Conservation (phyloP, 2,797 vertebrate genomes). For the Enteromius trimaculatus region DNA sequence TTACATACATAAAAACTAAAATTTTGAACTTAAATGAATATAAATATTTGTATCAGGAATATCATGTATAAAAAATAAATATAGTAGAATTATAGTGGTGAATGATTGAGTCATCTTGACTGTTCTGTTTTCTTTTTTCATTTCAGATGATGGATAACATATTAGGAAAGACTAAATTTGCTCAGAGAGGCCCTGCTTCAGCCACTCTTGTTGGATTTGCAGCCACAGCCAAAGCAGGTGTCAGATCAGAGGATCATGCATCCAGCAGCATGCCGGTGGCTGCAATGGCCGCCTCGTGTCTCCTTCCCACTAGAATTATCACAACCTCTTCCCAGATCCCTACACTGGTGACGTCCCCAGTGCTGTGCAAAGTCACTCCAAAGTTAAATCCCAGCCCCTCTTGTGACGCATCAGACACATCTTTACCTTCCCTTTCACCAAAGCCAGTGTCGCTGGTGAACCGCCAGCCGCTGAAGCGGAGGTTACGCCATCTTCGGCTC, state of each 20-base stretch:
- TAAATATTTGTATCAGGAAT: neutral
- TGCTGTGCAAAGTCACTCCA: constrained; percentile 46
- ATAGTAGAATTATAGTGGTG: neutral
- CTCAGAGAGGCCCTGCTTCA: constrained; percentile 53
- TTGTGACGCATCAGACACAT: constrained; percentile 28
- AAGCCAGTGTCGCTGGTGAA: constrained; percentile 29
- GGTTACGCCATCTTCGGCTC: constrained; percentile 42
- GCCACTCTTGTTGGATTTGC: constrained; percentile 57
- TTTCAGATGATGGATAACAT: constrained; percentile 62
- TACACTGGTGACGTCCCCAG: constrained; percentile 43
- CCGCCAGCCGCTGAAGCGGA: constrained; percentile 52
- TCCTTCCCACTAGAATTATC: constrained; percentile 52
- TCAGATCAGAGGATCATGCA: constrained; percentile 47
- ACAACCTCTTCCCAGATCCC: constrained; percentile 50
- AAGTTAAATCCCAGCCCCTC: constrained; percentile 33
- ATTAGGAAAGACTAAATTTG: constrained; percentile 52
- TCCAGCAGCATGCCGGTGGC: constrained; percentile 35
- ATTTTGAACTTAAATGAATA: neutral
- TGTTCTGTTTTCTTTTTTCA: neutral
- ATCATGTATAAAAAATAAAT: neutral
- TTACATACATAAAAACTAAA: neutral
- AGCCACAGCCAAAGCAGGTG: constrained; percentile 50
- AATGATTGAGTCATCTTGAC: neutral
- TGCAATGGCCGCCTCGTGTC: constrained; percentile 49
- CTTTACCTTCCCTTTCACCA: constrained; percentile 27